Base-by-base conservation (phyloP, 2,888 invertebrate genomes). In the Anarsia innoxiella region DNA sequence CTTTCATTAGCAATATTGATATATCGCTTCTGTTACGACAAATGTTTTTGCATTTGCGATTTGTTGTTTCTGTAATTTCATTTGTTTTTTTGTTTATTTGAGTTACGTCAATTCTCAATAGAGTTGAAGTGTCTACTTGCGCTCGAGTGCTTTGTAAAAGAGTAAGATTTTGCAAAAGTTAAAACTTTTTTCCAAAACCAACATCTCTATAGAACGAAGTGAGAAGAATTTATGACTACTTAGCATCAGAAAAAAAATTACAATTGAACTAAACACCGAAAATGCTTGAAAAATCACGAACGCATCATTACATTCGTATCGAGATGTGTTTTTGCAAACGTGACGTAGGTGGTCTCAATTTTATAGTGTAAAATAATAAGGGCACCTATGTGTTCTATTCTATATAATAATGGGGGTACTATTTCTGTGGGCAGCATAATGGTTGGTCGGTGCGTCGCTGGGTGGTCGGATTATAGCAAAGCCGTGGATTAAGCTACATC, bases 401-500 rank as follows among this genome's bases (percentile, higher is more conserved):
- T 74, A 70, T 69, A 66, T 78, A 77, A 82, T 82, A 78, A 76
- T 76, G 66, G 73, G 73, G 71, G 71, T 69, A 68, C 64, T 56
- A 66, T 68, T 66, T 64, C 67, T 70, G 66, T 72, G 73, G 74
- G 67, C 77, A 76, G 71, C 53, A 65, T 70, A 66, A 59, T 62
- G 49, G 54, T 65, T 69, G 64, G 73, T 58, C 64, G 59, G 42
- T 53, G 46, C 49, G 65, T 61, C 59, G 47, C 53, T 76, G 82
- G 83, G 83, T 84, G 83, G 83, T 80, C 83, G 82, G 78, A 78
- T 78, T 75, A 77, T 64, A 57, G 67, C 62, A 73, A 75, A 79
- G 73, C 72, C 59, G 46, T 50, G 74, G 83, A 82, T 83, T 82
- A 83, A 60, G 58, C 56, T 59, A 63, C 71, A 76, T 83, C 77